Percentiles rank a stretch among this genome's conserved stretches.
Evolutionary conservation across 2,797 vertebrate species (phyloP).

Genomic region (Rhadinocentrus ornatus): DNA sequence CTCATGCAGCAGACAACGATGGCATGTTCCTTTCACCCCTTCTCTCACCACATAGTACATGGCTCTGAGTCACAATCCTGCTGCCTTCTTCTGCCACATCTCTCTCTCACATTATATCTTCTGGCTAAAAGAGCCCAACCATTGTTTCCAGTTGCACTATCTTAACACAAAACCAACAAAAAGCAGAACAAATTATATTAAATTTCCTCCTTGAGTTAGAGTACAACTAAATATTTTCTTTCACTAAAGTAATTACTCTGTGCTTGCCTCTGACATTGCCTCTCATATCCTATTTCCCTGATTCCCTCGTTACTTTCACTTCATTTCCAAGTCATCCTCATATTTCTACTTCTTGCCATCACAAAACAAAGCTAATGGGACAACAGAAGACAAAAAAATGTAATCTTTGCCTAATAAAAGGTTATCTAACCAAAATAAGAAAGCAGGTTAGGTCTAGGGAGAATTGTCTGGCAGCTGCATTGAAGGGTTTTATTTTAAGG

Average conservation of each 20-base stretch:
- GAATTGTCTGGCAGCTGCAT: conserved; percentile 60
- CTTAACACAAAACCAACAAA: conserved; percentile 5
- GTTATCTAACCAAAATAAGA: conserved; percentile 61
- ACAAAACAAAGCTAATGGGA: conserved; percentile 49
- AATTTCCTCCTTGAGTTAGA: conserved; percentile 20
- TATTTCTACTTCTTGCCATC: conserved; percentile 41
- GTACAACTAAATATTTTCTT: conserved; percentile 56
- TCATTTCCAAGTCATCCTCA: conserved; percentile 66
- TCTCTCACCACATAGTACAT: conserved; percentile 21
- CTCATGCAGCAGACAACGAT: conserved; percentile 13
- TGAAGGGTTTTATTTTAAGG: conserved; percentile 53
- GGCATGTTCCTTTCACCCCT: conserved; percentile 51
- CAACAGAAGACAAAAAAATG: background rate
- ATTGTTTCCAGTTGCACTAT: conserved; percentile 22
- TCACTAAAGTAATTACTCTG: conserved; percentile 47
- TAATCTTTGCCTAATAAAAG: conserved; percentile 70
- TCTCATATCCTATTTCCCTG: conserved; percentile 64
- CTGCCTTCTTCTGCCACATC: conserved; percentile 32
- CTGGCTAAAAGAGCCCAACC: conserved; percentile 31
- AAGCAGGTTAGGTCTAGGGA: conserved; percentile 68
- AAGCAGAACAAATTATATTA: conserved; percentile 5
- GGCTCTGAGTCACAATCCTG: conserved; percentile 35
- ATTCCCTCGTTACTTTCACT: conserved; percentile 66
- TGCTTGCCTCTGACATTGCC: conserved; percentile 52
- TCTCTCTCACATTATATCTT: conserved; percentile 41